Conservation (phyloP, 2,797 vertebrate species). For the Hozukius guyotensis region DNA sequence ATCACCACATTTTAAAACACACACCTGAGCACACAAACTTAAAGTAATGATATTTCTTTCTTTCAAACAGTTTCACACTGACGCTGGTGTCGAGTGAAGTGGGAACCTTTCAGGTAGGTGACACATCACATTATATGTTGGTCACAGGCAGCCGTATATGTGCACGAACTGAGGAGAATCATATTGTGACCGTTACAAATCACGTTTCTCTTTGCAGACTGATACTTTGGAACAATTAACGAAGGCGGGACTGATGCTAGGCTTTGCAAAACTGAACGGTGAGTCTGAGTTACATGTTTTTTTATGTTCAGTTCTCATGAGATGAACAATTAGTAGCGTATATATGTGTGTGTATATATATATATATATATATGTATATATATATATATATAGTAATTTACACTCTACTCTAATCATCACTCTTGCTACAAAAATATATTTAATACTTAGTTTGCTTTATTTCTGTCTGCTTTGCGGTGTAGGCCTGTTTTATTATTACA, state of each 20-base stretch:
- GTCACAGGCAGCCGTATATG: background rate
- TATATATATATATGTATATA: too few relatives aligned
- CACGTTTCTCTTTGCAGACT: conserved; percentile 62
- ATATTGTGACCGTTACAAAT: background rate
- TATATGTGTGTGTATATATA: too few relatives aligned
- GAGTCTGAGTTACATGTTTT: conserved; percentile 6
- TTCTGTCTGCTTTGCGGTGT: background rate
- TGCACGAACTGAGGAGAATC: background rate
- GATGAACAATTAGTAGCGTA: too few relatives aligned
- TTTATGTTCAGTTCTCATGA: background rate
- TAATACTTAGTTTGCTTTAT: too few relatives aligned
- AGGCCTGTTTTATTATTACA: background rate
- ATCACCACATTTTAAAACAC: background rate
- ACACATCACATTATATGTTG: background rate
- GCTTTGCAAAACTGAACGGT: conserved; percentile 69
- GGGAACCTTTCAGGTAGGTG: conserved; percentile 74
- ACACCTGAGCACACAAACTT: background rate
- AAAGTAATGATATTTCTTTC: background rate
- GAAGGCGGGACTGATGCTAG: accelerated
- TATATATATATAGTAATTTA: too few relatives aligned
- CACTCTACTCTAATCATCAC: too few relatives aligned
- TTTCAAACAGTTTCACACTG: conserved; percentile 71
- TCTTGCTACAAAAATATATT: too few relatives aligned
- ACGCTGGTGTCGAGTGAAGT: conserved; percentile 67
- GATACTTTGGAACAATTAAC: background rate